Base-by-base conservation (phyloP, 2,113 vertebrate species). In the Crotophaga sulcirostris region DNA sequence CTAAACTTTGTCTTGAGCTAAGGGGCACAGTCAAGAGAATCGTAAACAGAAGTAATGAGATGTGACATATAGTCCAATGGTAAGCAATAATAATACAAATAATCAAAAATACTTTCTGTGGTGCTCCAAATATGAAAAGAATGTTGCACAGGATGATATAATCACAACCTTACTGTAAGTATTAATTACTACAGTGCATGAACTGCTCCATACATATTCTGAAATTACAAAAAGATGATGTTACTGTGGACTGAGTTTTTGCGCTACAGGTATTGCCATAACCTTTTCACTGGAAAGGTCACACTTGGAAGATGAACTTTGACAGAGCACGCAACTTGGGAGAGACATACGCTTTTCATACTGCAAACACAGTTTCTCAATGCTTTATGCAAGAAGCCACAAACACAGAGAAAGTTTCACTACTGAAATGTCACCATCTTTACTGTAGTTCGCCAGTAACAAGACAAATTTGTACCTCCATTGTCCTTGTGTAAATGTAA, bases 241-340 rank as follows among this genome's bases (percentile, higher is more conserved):
- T 19, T 63, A 34, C 87, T 42, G 31, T 9, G 51, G 42, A 81
- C 72, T 21, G 26, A 95, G 59, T 69, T 73, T 85, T 83, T 47
- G 28, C 29, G 60, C 40, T 64, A 88, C 47, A n/a, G 54, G 38
- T 77, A 68, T 63, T 52, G 51, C 13, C n/a, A 33, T 81, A 67
- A 87, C 15, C 26, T 96, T 95, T 96, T 66, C 52, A 72, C 20
- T 33, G 92, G 26, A 96, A 93, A 95, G 58, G 56, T 25, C 8
- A 42, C 13, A 19, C 7, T 67, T 23, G 16, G 58, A 93, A 34
- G 26, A 95, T 20, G 10, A 82, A 78, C 78, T 92, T 69, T 36
- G 40, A 62, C 44, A 88, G 19, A 75, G 19, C 21, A 40, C 0
- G 0, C 7, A 76, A 78, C 8, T 54, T 3, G 2, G 54, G 59